A percentile compares a stretch with the other conserved stretches of the same genome.
Evolutionary conservation across 2,113 vertebrate genomes (phyloP).

Genomic region (Psophia crepitans): DNA sequence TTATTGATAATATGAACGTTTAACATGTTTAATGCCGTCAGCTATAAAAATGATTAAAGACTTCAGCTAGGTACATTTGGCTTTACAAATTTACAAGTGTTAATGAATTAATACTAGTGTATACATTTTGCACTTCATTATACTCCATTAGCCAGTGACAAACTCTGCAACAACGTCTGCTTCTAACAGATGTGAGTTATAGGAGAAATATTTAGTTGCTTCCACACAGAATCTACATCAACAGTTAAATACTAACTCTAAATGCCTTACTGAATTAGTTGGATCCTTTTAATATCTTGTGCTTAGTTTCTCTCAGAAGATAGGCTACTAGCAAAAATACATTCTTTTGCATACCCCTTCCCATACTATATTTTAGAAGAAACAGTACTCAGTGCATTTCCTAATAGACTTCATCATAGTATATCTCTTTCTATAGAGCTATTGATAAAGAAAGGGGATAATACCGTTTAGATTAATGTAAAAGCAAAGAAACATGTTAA

Average conservation of each 20-base stretch:
- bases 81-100: constrained; percentile 78
- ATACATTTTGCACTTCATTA: constrained; percentile 61
- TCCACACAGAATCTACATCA: constrained; percentile 66
- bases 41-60: constrained; percentile 76
- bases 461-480: constrained; percentile 62
- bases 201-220: constrained; percentile 62
- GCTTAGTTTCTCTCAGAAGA: constrained; percentile 76
- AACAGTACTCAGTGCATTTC: constrained; percentile 78
- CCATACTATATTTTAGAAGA: constrained; percentile 66
- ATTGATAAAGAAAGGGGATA: constrained; percentile 65
- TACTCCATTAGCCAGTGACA: constrained; percentile 61
- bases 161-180: constrained; percentile 55
- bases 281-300: constrained; percentile 69
- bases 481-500: constrained; percentile 59
- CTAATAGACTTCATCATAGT: constrained; percentile 73
- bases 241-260: constrained; percentile 74
- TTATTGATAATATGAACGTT: constrained; percentile 67
- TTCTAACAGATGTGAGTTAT: constrained; percentile 38
- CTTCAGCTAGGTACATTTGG: constrained; percentile 67
- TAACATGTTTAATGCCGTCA: constrained; percentile 76
- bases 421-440: constrained; percentile 64
- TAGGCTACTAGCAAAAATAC: constrained; percentile 80
- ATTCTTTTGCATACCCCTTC: constrained; percentile 68
- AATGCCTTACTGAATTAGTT: constrained; percentile 62
- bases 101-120: constrained; percentile 65